Percentiles rank a stretch among this genome's conserved stretches.
Evolutionary conservation across 2,113 vertebrate genomes (phyloP).

Genomic region (Misgurnus mizolepis): DNA sequence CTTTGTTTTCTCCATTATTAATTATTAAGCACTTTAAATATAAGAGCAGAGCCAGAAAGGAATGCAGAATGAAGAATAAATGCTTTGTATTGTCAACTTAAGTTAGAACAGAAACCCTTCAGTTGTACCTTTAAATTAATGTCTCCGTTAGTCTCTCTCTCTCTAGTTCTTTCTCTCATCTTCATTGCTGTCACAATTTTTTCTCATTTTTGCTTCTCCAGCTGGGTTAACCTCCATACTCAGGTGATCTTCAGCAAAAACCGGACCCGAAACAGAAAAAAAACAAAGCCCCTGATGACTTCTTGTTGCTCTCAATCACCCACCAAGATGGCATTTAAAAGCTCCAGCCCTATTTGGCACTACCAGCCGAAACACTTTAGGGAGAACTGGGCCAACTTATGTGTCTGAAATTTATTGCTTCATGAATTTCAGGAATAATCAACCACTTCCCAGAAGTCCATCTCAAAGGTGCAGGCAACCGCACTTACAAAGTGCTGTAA

Average conservation of each 20-base stretch:
- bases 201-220: constrained; percentile 4
- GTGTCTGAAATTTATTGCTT: constrained; percentile 9
- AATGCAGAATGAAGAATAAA: not conserved
- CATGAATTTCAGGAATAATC: constrained; percentile 8
- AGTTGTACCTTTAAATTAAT: not conserved
- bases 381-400: not conserved
- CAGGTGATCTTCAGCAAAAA: constrained; percentile 11
- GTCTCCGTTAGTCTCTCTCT: not conserved
- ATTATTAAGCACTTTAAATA: constrained; percentile 29
- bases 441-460: constrained; percentile 1
- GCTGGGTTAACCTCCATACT: no score
- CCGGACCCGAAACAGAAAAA: constrained; percentile 22
- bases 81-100: constrained; percentile 5
- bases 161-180: not conserved
- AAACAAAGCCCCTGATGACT: not conserved
- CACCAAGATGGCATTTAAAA: not conserved
- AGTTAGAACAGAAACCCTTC: constrained; percentile 1
- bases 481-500: not conserved
- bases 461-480: not conserved
- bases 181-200: not conserved
- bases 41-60: constrained; percentile 15
- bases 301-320: not conserved
- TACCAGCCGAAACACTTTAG: not conserved
- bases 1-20: constrained; percentile 15
- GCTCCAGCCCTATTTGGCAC: not conserved